A percentile compares a stretch with the other conserved stretches of the same genome.
phyloP scores from a whole-genome alignment of 2,113 vertebrate genomes.

The Nicator chloris region DNA sequence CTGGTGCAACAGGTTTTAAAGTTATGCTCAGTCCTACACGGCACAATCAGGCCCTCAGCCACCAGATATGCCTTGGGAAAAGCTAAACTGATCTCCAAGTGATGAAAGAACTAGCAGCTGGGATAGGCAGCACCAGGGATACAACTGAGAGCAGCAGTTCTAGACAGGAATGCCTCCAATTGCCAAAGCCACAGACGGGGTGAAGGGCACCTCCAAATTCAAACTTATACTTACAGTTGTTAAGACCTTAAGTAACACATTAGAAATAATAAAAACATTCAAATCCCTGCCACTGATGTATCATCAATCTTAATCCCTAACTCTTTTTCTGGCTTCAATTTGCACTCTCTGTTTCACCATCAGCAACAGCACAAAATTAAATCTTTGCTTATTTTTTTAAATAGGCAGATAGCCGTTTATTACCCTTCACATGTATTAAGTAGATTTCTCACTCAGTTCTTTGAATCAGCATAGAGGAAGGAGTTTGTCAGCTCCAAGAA shows the following conservation, averaged over 20 bases:
- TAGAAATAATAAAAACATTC: background rate
- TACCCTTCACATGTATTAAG: background rate
- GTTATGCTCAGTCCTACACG: background rate
- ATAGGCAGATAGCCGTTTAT: background rate
- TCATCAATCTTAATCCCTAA: background rate
- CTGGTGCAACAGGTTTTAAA: conserved; percentile 29
- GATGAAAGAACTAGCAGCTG: background rate
- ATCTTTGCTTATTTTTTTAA: background rate
- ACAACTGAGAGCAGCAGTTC: background rate
- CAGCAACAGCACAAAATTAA: background rate
- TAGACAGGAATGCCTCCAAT: background rate
- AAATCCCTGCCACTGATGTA: background rate
- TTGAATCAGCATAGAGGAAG: background rate
- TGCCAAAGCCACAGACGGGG: background rate
- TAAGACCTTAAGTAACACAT: background rate
- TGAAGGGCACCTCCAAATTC: background rate
- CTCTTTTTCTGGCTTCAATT: background rate
- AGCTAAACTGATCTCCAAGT: background rate
- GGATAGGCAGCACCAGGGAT: background rate
- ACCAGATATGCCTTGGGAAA: background rate
- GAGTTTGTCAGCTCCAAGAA: background rate
- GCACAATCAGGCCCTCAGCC: background rate
- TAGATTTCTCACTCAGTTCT: background rate
- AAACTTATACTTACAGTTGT: background rate
- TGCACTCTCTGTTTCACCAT: background rate